Conservation (phyloP, 2,888 invertebrate species). For the Archips xylosteana region DNA sequence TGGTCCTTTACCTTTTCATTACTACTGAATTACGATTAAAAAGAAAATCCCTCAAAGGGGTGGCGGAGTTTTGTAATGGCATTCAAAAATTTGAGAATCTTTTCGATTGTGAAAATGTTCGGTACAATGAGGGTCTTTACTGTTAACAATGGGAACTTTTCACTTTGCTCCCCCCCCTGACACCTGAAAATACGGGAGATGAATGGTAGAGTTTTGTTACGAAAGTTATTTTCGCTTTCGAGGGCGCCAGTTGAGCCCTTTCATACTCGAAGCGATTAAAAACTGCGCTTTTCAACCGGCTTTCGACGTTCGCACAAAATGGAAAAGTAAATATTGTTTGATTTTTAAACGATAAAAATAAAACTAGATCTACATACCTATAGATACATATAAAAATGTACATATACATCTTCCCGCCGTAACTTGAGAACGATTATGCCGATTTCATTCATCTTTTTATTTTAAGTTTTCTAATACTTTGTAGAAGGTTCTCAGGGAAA, state of each 20-base stretch:
- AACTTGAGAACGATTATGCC: too few relatives aligned
- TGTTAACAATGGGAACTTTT: constrained; percentile 68
- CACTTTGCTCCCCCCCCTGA: constrained; percentile 67
- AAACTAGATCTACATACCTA: too few relatives aligned
- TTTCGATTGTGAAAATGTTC: constrained; percentile 62
- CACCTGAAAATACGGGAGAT: constrained; percentile 66
- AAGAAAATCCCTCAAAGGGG: constrained; percentile 50
- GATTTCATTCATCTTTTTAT: too few relatives aligned
- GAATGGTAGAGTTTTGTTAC: constrained; percentile 62
- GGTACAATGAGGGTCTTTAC: constrained; percentile 59
- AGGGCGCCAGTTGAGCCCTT: constrained; percentile 54
- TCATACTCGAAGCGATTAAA: constrained; percentile 66
- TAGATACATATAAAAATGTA: too few relatives aligned
- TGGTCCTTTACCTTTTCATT: constrained; percentile 80
- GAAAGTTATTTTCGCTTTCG: constrained; percentile 54
- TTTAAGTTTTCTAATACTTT: too few relatives aligned
- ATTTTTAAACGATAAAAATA: not conserved
- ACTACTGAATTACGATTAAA: constrained; percentile 65
- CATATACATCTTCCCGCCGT: too few relatives aligned
- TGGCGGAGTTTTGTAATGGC: constrained; percentile 47
- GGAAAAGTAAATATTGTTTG: constrained; percentile 9
- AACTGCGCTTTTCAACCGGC: constrained; percentile 57
- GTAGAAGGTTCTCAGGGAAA: too few relatives aligned
- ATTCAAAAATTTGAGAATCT: constrained; percentile 49
- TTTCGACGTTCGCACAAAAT: constrained; percentile 26